phyloP scores from a whole-genome alignment of 2,113 vertebrate genomes.

The Labeo catla region DNA sequence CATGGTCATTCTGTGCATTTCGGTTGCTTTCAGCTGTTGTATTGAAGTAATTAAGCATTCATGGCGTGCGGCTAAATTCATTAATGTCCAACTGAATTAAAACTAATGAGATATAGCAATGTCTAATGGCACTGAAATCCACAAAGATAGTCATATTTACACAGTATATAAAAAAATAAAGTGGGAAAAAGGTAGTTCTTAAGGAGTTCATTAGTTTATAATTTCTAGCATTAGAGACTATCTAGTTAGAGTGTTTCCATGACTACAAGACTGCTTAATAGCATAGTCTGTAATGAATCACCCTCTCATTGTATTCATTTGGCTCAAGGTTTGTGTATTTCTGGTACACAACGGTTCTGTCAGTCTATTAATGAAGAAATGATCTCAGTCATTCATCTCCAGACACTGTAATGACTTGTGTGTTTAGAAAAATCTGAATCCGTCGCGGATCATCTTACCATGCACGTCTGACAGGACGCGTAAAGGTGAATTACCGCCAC shows the following conservation, averaged over 20 bases:
- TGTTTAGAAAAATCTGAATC: conserved; percentile 8
- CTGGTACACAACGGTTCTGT: conserved; percentile 41
- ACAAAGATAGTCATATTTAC: neutral
- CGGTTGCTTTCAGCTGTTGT: conserved; percentile 10
- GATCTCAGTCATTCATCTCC: conserved; percentile 41
- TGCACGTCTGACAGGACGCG: conserved; percentile 3
- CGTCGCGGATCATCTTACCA: neutral
- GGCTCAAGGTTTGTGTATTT: conserved; percentile 50
- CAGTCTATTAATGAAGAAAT: conserved; percentile 45
- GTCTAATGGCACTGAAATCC: neutral
- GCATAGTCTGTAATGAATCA: conserved; percentile 49
- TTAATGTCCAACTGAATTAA: conserved; percentile 24
- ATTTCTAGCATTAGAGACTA: conserved; percentile 45
- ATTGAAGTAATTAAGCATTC: conserved; percentile 13
- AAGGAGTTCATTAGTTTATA: conserved; percentile 49
- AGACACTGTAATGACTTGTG: conserved; percentile 6
- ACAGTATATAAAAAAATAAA: conserved; percentile 4
- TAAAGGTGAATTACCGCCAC: conserved; percentile 28
- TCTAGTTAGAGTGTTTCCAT: conserved; percentile 55
- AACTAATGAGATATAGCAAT: neutral
- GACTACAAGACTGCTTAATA: conserved; percentile 53
- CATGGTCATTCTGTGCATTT: neutral
- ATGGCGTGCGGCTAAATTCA: neutral
- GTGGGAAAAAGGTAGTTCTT: conserved; percentile 11
- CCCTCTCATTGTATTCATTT: conserved; percentile 56